These are phyloP conservation scores for Plemyria rubiginata DNA, from an alignment of 2,888 invertebrate genomes.

Conservation along the genomic window DNA sequence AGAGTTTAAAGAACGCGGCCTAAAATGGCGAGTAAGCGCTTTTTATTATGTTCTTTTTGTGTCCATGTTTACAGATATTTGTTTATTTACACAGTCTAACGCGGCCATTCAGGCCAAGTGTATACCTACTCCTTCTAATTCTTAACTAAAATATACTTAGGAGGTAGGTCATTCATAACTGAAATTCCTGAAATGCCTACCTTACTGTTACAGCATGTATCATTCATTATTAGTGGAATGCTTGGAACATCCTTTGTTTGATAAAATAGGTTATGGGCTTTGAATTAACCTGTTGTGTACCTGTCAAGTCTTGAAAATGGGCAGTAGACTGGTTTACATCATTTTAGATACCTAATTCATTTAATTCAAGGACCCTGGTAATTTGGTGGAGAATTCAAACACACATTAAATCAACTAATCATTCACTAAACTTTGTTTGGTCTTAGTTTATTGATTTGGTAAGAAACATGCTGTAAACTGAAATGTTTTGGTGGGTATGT, in stretches of 20 bases:
- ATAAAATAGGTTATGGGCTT: conserved; percentile 10
- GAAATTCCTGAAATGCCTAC: conserved; percentile 15
- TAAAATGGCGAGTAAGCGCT: conserved; percentile 66
- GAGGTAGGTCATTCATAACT: conserved; percentile 3
- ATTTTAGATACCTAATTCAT: neutral
- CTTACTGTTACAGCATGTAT: neutral
- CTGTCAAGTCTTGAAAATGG: neutral
- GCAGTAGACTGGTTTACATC: neutral
- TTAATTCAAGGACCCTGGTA: too few species aligned
- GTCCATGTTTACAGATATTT: conserved; percentile 77
- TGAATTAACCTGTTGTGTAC: neutral
- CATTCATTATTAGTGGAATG: conserved; percentile 14
- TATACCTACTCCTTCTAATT: conserved; percentile 7
- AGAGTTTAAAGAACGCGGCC: conserved; percentile 47
- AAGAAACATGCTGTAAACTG: too few species aligned
- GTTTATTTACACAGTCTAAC: conserved; percentile 78
- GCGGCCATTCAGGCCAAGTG: conserved; percentile 43
- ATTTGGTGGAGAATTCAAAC: too few species aligned
- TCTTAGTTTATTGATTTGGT: too few species aligned
- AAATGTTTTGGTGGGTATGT: too few species aligned
- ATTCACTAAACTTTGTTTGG: too few species aligned
- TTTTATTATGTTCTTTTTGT: conserved; percentile 72
- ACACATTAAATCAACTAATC: too few species aligned
- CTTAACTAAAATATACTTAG: conserved; percentile 11
- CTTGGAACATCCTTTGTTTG: conserved; percentile 18